A percentile compares a stretch with the other conserved stretches of the same genome.
These are phyloP conservation scores for Pelecanoides urinatrix DNA, from an alignment of 2,113 vertebrate genomes.

Conservation along the genomic window DNA sequence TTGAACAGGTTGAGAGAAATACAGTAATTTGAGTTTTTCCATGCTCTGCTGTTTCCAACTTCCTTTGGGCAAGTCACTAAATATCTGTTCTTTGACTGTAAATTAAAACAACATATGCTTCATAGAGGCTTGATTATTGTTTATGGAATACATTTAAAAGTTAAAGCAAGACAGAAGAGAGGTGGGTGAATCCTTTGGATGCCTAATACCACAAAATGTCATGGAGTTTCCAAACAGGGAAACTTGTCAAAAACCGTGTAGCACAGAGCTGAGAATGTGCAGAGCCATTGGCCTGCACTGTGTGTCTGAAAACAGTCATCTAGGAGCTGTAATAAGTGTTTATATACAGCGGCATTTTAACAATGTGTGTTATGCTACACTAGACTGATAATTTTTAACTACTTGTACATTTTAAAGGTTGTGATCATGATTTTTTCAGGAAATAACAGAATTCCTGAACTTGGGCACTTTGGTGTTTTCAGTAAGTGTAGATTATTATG, in stretches of 20 bases:
- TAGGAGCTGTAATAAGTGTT: neutral
- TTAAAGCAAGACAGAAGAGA: neutral
- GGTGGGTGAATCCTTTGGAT: neutral
- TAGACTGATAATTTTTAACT: neutral
- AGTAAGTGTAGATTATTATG: neutral
- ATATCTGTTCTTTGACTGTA: neutral
- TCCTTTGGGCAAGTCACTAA: neutral
- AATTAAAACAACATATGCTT: neutral
- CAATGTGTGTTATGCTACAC: neutral
- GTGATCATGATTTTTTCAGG: neutral
- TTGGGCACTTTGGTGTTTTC: neutral
- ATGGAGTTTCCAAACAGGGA: neutral
- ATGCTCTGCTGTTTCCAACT: neutral
- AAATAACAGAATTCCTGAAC: neutral
- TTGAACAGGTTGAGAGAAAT: neutral
- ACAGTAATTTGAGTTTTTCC: neutral
- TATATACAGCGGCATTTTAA: neutral
- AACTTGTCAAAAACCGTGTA: neutral
- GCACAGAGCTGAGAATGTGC: neutral
- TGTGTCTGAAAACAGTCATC: neutral
- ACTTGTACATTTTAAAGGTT: neutral
- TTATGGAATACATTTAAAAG: neutral
- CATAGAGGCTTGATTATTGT: neutral
- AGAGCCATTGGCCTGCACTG: neutral
- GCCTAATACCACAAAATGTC: neutral